Evolutionary conservation across 2,113 vertebrate genomes (phyloP).

Genomic region (Apteryx mantelli): DNA sequence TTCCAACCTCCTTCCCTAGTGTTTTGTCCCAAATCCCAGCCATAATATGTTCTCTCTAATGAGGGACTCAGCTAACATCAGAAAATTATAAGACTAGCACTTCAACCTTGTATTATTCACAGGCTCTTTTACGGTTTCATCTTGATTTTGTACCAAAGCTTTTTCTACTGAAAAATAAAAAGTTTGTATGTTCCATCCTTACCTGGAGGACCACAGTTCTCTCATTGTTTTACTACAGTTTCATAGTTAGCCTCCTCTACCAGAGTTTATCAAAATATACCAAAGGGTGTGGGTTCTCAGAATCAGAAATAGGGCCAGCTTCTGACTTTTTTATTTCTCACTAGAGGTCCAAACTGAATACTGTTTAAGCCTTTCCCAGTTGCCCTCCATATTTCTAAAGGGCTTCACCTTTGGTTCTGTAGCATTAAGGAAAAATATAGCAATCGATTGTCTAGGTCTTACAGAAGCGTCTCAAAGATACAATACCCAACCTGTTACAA

Average conservation of each 20-base stretch:
- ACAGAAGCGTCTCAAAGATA: not conserved
- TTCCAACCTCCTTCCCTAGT: constrained; percentile 6
- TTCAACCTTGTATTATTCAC: not conserved
- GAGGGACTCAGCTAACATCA: not conserved
- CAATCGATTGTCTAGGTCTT: not conserved
- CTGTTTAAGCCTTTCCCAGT: not conserved
- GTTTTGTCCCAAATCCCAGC: constrained; percentile 39
- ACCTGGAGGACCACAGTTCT: not conserved
- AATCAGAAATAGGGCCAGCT: not conserved
- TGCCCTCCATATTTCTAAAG: not conserved
- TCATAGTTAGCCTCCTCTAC: not conserved
- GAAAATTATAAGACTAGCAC: not conserved
- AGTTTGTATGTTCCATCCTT: not conserved
- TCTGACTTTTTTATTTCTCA: not conserved
- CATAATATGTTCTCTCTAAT: constrained; percentile 16
- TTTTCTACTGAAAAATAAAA: not conserved
- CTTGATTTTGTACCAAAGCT: not conserved
- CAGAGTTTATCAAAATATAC: not conserved
- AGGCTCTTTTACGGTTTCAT: not conserved
- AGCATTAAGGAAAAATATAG: not conserved
- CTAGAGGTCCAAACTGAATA: not conserved
- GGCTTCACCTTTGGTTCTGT: not conserved
- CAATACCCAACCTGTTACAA: not conserved
- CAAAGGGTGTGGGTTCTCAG: not conserved
- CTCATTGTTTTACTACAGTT: not conserved